Conservation (phyloP, 2,113 vertebrate genomes). For the Coptodon bakossiorum region DNA sequence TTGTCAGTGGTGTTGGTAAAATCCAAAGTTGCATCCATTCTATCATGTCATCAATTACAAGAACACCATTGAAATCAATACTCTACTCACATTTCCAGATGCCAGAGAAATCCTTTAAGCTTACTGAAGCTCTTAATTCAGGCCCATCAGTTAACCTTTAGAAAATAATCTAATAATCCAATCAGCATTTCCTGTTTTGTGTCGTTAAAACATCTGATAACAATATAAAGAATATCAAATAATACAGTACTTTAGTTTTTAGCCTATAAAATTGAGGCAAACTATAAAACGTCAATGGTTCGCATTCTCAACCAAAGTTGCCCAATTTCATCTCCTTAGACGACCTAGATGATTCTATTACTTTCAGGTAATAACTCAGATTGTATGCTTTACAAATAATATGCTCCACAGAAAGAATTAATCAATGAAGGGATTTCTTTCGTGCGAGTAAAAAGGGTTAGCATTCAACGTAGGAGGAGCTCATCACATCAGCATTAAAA, state of each 20-base stretch:
- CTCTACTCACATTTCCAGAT: neutral
- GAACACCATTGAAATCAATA: slow-evolving; percentile 10
- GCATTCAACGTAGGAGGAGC: neutral
- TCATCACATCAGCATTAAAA: neutral
- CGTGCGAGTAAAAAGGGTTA: neutral
- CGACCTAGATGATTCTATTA: neutral
- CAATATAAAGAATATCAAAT: neutral
- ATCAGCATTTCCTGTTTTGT: neutral
- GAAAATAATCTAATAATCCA: neutral
- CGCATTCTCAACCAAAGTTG: neutral
- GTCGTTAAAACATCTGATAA: neutral
- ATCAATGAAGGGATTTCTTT: neutral
- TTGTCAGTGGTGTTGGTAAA: neutral
- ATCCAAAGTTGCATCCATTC: neutral
- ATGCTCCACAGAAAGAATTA: neutral
- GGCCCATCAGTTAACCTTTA: neutral
- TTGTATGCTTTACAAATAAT: neutral
- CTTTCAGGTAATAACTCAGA: neutral
- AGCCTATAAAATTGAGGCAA: neutral
- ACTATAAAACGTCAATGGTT: neutral
- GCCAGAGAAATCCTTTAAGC: neutral
- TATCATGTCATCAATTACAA: neutral
- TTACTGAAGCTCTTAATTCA: neutral
- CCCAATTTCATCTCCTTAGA: neutral
- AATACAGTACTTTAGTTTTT: neutral